Evolutionary conservation across 2,888 invertebrate genomes (phyloP).

Genomic region (Ophioninae sp.): DNA sequence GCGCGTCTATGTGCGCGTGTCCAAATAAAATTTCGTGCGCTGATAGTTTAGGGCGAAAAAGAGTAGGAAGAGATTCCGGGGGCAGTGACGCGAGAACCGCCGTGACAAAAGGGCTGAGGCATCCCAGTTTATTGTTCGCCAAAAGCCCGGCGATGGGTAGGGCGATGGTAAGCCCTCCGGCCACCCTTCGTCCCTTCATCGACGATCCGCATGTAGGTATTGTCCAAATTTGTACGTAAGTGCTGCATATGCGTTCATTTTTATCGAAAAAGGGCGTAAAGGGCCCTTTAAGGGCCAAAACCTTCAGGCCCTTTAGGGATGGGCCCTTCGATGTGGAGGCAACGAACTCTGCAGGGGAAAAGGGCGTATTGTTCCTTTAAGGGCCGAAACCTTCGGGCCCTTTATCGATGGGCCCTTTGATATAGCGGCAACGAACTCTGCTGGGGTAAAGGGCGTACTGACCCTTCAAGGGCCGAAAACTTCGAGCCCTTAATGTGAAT

Average conservation of each 20-base stretch:
- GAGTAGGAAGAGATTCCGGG: conserved; percentile 72
- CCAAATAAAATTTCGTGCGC: conserved; percentile 18
- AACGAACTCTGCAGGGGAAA: too few relatives aligned
- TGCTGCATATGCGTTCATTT: conserved; percentile 14
- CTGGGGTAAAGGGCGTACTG: too few relatives aligned
- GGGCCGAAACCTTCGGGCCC: too few relatives aligned
- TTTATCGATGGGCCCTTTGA: too few relatives aligned
- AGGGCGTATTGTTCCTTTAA: too few relatives aligned
- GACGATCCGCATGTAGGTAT: conserved; percentile 40
- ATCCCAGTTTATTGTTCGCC: conserved; percentile 75
- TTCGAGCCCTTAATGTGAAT: too few relatives aligned
- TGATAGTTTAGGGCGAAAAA: conserved; percentile 57
- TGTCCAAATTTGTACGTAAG: conserved; percentile 41
- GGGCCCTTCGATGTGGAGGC: too few relatives aligned
- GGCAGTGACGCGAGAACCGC: conserved; percentile 81
- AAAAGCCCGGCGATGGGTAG: conserved; percentile 46
- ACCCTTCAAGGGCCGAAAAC: too few relatives aligned
- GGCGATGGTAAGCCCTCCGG: conserved; percentile 61
- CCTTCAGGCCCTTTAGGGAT: too few relatives aligned
- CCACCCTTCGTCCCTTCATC: conserved; percentile 30
- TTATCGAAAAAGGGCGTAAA: background rate
- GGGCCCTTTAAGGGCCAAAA: too few relatives aligned
- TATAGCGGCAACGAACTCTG: too few relatives aligned
- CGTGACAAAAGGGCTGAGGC: conserved; percentile 80
- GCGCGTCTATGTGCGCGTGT: conserved; percentile 33